phyloP scores from a whole-genome alignment of 2,797 vertebrate genomes.

The Acanthopagrus latus region DNA sequence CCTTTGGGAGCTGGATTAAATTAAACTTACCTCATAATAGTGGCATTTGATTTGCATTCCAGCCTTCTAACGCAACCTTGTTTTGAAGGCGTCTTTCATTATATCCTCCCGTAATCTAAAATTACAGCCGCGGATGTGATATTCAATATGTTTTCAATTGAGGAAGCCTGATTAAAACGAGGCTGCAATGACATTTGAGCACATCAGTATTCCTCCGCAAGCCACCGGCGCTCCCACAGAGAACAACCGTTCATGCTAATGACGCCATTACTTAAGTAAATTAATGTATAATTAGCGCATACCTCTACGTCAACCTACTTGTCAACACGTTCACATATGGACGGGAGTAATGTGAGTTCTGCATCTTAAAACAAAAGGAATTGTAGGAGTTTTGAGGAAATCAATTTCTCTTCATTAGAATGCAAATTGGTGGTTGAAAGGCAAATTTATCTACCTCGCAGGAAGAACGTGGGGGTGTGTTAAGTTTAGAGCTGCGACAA shows the following conservation, averaged over 20 bases:
- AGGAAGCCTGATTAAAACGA: slow-evolving; percentile 23
- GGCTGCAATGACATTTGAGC: slow-evolving; percentile 11
- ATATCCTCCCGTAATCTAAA: slow-evolving; percentile 31
- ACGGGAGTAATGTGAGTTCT: slow-evolving; percentile 11
- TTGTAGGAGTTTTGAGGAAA: slow-evolving; percentile 22
- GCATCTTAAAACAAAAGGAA: slow-evolving; percentile 28
- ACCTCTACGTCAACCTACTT: slow-evolving; percentile 27
- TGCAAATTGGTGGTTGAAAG: slow-evolving; percentile 22
- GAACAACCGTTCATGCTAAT: slow-evolving; percentile 40
- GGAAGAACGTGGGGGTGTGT: background rate
- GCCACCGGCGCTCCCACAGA: slow-evolving; percentile 4
- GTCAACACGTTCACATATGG: slow-evolving; percentile 27
- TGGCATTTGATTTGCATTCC: slow-evolving; percentile 47
- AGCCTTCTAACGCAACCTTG: slow-evolving; percentile 12
- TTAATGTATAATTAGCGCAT: slow-evolving; percentile 60
- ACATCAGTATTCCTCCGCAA: background rate
- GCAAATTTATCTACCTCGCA: slow-evolving; percentile 18
- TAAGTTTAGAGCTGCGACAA: background rate
- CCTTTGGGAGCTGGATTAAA: slow-evolving; percentile 56
- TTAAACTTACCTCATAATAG: slow-evolving; percentile 56
- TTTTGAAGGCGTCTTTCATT: slow-evolving; percentile 37
- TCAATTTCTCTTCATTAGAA: slow-evolving; percentile 42
- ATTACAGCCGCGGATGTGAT: slow-evolving; percentile 27
- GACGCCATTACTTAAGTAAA: slow-evolving; percentile 51
- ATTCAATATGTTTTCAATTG: slow-evolving; percentile 34